Conservation (phyloP, 2,888 invertebrate species). For the Mechanitis mazaeus region DNA sequence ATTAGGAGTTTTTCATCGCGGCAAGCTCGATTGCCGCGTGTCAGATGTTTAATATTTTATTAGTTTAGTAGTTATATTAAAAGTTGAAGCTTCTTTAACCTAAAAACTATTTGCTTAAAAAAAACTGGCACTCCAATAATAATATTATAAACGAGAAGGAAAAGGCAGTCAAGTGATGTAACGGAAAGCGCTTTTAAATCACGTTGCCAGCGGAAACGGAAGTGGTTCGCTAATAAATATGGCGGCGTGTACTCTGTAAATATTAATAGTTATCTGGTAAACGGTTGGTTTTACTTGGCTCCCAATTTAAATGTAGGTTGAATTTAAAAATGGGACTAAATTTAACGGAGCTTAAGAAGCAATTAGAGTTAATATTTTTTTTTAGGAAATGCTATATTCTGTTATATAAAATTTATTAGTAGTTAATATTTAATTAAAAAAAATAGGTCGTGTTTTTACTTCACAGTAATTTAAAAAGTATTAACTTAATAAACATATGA, state of each 20-base stretch:
- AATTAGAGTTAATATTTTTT: too few relatives aligned
- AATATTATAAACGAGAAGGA: slow-evolving; percentile 42
- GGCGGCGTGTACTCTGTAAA: slow-evolving; percentile 35
- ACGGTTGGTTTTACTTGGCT: slow-evolving; percentile 10
- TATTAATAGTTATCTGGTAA: slow-evolving; percentile 17
- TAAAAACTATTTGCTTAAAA: slow-evolving; percentile 7
- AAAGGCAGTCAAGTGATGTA: slow-evolving; percentile 49
- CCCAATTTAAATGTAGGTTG: neutral
- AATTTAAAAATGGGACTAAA: neutral
- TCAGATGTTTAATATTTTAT: too few relatives aligned
- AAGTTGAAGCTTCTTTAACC: slow-evolving; percentile 1
- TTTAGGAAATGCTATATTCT: too few relatives aligned
- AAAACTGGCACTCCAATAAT: slow-evolving; percentile 16
- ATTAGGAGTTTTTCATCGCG: too few relatives aligned
- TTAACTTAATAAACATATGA: too few relatives aligned
- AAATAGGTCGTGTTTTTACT: too few relatives aligned
- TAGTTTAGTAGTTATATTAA: too few relatives aligned
- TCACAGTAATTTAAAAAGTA: too few relatives aligned
- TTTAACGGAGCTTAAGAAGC: too few relatives aligned
- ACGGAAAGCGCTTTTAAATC: slow-evolving; percentile 58
- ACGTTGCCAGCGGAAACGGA: slow-evolving; percentile 49
- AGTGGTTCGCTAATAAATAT: slow-evolving; percentile 58
- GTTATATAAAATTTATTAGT: too few relatives aligned
- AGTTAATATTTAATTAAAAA: too few relatives aligned
- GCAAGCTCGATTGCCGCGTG: too few relatives aligned